Percentiles rank a stretch among this genome's conserved stretches.
phyloP scores from a whole-genome alignment of 2,113 vertebrate species.

The Prunella himalayana region DNA sequence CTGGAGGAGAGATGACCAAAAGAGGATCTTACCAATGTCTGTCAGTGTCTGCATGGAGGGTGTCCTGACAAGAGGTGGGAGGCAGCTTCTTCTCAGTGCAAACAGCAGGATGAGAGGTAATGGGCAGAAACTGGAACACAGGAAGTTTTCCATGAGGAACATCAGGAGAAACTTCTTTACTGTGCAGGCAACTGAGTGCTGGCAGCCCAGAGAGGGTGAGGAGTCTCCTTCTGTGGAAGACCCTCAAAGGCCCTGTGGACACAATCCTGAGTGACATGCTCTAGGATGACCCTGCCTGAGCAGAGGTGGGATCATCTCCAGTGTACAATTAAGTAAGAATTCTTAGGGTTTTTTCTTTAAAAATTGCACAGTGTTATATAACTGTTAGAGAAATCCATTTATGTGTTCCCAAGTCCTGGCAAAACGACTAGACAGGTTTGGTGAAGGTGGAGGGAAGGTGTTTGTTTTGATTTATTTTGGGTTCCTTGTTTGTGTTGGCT shows the following conservation, averaged over 20 bases:
- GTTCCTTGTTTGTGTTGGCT: background rate
- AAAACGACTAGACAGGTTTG: background rate
- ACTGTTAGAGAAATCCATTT: background rate
- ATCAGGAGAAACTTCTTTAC: background rate
- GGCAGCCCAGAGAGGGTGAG: background rate
- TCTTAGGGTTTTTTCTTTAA: background rate
- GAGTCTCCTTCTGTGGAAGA: background rate
- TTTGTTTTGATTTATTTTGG: background rate
- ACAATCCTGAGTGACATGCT: background rate
- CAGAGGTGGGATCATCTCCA: background rate
- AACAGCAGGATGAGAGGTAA: background rate
- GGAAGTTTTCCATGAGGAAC: background rate
- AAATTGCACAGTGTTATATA: background rate
- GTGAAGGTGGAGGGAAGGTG: background rate
- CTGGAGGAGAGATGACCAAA: accelerated
- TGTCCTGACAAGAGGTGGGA: background rate
- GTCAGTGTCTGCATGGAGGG: background rate
- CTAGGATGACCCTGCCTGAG: background rate
- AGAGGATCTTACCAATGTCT: background rate
- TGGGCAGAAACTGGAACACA: background rate
- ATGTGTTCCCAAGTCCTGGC: background rate
- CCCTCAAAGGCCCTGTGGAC: background rate
- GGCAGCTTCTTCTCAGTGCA: background rate
- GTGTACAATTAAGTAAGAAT: background rate
- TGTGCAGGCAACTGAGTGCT: background rate